Conservation (phyloP, 2,113 vertebrate genomes). For the Periophthalmus modestus region DNA sequence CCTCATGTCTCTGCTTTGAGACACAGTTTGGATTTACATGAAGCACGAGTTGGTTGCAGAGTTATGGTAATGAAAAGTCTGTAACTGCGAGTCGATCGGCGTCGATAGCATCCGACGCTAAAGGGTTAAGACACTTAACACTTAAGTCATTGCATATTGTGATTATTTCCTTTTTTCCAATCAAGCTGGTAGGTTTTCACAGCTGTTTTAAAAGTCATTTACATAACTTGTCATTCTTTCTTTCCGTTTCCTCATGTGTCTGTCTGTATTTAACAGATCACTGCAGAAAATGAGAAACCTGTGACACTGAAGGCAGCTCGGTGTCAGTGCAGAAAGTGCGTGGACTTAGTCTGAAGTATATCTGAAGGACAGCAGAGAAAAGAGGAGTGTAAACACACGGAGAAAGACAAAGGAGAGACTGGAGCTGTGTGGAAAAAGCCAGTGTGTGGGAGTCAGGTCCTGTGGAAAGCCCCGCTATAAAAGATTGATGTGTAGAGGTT, state of each 20-base stretch:
- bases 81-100: too few species aligned
- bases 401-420: not conserved
- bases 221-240: not conserved
- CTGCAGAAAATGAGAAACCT: not conserved
- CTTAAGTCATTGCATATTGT: too few species aligned
- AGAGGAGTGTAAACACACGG: not conserved
- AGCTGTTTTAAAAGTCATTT: not conserved
- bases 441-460: slow-evolving; percentile 18
- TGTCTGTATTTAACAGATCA: not conserved
- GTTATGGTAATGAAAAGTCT: too few species aligned
- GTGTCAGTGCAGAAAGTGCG: not conserved
- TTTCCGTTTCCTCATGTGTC: not conserved
- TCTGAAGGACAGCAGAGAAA: not conserved
- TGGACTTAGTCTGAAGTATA: not conserved
- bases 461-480: slow-evolving; percentile 24
- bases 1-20: too few species aligned
- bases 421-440: not conserved
- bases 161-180: too few species aligned
- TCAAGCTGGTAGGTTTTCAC: not conserved
- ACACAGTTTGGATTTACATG: too few species aligned
- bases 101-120: too few species aligned
- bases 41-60: too few species aligned
- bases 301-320: not conserved
- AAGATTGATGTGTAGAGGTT: slow-evolving; percentile 29
- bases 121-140: too few species aligned